Conservation (phyloP, 2,888 invertebrate species). For the Rutpela maculata region DNA sequence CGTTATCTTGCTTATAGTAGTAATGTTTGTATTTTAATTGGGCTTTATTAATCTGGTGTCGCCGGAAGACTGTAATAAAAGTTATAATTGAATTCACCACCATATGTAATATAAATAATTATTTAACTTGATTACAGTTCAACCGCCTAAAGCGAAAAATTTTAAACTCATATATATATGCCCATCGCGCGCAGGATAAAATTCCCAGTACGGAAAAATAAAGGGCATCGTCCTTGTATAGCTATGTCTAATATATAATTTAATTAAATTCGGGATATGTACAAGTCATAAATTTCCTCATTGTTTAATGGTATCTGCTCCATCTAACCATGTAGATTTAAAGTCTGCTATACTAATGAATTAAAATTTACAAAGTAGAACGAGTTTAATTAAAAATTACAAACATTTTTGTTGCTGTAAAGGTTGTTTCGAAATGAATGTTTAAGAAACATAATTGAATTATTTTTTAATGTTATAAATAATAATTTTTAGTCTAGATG, state of each 20-base stretch:
- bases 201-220: neutral
- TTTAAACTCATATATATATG: neutral
- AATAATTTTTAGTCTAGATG: no score
- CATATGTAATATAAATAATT: neutral
- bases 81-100: neutral
- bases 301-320: neutral
- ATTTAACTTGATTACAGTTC: neutral
- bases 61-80: neutral
- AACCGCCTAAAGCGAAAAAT: neutral
- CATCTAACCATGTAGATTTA: neutral
- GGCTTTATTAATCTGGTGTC: neutral
- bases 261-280: conserved; percentile 1
- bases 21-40: no score
- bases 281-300: conserved; percentile 6
- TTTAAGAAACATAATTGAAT: no score
- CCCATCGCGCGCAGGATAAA: neutral
- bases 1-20: no score
- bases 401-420: no score
- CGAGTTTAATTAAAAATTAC: neutral
- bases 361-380: neutral
- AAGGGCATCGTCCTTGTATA: neutral
- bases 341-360: neutral
- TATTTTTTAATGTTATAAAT: no score
- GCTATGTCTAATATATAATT: neutral
- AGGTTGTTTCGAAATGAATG: no score